Evolutionary conservation across 2,888 invertebrate species (phyloP).

Genomic region (Noctua janthina): DNA sequence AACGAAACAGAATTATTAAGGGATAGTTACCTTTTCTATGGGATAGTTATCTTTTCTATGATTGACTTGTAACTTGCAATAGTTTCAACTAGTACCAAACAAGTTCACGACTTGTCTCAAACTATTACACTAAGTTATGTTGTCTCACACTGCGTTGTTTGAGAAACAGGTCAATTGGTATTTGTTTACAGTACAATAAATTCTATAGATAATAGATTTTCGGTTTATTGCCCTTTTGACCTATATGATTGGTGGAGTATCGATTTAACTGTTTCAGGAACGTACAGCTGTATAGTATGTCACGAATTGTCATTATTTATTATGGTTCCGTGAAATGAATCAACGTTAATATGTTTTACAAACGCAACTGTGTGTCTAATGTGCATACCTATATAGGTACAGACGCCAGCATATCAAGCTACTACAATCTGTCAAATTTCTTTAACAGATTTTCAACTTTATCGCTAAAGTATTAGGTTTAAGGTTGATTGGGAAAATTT

Average conservation of each 20-base stretch:
- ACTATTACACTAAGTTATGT: conserved; percentile 22
- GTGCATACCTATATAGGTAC: neutral
- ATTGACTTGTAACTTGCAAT: conserved; percentile 39
- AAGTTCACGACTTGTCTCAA: conserved; percentile 44
- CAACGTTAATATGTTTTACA: neutral
- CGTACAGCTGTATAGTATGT: neutral
- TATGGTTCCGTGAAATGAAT: neutral
- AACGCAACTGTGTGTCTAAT: neutral
- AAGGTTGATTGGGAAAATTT: no score
- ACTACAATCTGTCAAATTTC: no score
- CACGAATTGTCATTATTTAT: neutral
- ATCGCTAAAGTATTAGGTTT: no score
- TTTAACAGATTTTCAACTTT: no score
- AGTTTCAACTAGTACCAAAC: conserved; percentile 19
- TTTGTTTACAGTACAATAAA: conserved; percentile 46
- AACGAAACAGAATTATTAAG: neutral
- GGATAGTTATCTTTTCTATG: conserved; percentile 32
- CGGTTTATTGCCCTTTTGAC: conserved; percentile 23
- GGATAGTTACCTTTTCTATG: no score
- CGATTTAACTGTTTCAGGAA: neutral
- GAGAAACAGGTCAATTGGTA: conserved; percentile 43
- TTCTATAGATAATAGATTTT: conserved; percentile 4
- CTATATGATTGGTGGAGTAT: conserved; percentile 19
- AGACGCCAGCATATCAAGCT: no score
- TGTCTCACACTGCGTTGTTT: conserved; percentile 16